Conservation (phyloP, 2,113 vertebrate genomes). For the Budorcas taxicolor region DNA sequence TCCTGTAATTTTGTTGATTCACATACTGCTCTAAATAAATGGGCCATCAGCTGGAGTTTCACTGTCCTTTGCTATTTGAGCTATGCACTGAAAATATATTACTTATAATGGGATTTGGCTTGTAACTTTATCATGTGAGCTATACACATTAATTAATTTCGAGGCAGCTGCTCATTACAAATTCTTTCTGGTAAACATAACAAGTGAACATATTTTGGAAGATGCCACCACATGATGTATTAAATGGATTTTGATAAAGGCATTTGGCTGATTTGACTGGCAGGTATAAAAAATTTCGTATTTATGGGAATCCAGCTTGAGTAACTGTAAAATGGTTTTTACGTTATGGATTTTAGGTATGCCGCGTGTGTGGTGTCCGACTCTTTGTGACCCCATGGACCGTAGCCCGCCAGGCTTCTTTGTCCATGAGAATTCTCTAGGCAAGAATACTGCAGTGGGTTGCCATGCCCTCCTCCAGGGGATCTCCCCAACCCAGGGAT, state of each 20-base stretch:
- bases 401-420: background rate
- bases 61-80: background rate
- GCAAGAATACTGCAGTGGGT: background rate
- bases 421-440: background rate
- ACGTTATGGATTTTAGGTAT: background rate
- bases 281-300: background rate
- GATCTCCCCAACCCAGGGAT: background rate
- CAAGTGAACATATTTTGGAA: constrained; percentile 49
- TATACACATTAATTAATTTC: constrained; percentile 56
- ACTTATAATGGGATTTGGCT: constrained; percentile 40
- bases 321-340: background rate
- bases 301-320: background rate
- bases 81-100: background rate
- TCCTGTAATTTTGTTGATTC: background rate
- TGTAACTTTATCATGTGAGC: constrained; percentile 30
- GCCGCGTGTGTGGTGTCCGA: background rate
- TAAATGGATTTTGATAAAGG: constrained; percentile 19
- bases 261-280: constrained; percentile 29
- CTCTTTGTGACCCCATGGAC: background rate
- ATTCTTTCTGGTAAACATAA: constrained; percentile 51
- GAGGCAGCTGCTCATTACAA: constrained; percentile 51
- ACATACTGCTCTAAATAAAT: background rate
- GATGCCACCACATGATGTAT: constrained; percentile 10
- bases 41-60: background rate
- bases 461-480: background rate